Conservation (phyloP, 2,888 invertebrate genomes). For the Prenolepis imparis region DNA sequence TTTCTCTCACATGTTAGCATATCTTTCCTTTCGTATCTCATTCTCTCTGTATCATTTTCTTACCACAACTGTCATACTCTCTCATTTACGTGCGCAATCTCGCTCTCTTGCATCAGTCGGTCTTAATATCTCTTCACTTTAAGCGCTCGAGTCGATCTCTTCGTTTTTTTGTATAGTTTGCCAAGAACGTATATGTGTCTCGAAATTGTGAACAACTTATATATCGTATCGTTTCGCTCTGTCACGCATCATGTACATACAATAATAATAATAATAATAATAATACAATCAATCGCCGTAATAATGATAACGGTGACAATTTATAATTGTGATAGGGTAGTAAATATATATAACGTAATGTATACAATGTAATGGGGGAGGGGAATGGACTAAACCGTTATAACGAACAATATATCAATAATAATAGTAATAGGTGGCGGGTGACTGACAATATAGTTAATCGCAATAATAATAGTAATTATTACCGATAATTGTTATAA, state of each 20-base stretch:
- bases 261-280: slow-evolving; percentile 58
- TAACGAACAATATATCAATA: slow-evolving; percentile 70
- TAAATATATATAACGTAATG: slow-evolving; percentile 65
- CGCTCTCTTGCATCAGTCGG: slow-evolving; percentile 43
- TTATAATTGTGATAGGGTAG: slow-evolving; percentile 75
- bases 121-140: slow-evolving; percentile 56
- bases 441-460: slow-evolving; percentile 84
- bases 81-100: slow-evolving; percentile 38
- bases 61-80: slow-evolving; percentile 23
- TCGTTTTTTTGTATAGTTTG: slow-evolving; percentile 75
- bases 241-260: slow-evolving; percentile 84
- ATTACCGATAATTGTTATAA: slow-evolving; percentile 84
- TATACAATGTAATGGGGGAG: slow-evolving; percentile 35
- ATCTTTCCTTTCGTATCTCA: slow-evolving; percentile 47
- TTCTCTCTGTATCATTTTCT: slow-evolving; percentile 28
- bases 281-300: not conserved
- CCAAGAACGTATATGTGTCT: slow-evolving; percentile 84
- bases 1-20: not conserved
- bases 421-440: slow-evolving; percentile 77
- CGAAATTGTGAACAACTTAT: slow-evolving; percentile 85
- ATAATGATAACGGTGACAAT: slow-evolving; percentile 80
- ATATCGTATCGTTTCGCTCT: slow-evolving; percentile 81
- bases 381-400: slow-evolving; percentile 71
- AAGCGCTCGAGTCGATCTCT: slow-evolving; percentile 72
- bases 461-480: slow-evolving; percentile 84